phyloP scores from a whole-genome alignment of 53 echinoderm and acorn worm genomes.

The Crossaster papposus region DNA sequence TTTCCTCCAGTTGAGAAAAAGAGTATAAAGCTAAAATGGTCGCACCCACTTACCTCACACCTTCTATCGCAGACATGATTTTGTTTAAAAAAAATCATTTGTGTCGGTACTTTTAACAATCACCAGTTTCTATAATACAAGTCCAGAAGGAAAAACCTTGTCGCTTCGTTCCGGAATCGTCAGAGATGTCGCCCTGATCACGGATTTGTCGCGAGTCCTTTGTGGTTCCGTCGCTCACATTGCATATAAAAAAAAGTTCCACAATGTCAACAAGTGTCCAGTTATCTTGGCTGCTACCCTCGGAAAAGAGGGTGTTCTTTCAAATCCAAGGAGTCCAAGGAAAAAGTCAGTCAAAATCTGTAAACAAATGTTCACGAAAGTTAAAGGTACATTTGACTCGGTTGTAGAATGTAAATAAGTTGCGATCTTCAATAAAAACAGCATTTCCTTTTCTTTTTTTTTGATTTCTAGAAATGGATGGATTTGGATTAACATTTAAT shows the following conservation, averaged over 20 bases:
- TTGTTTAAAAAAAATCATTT: too few species aligned
- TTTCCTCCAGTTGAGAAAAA: background rate
- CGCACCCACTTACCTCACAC: conserved; percentile 21
- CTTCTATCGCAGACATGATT: conserved; percentile 38
- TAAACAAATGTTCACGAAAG: background rate
- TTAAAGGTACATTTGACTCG: background rate
- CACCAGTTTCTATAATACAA: conserved; percentile 14
- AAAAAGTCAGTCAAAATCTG: conserved; percentile 6
- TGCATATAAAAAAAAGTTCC: conserved; percentile 45
- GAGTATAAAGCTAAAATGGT: conserved; percentile 6
- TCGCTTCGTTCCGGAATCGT: background rate
- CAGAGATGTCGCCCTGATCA: background rate
- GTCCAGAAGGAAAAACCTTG: conserved; percentile 5
- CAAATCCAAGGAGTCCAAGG: background rate
- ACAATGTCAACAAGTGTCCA: background rate
- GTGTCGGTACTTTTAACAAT: background rate
- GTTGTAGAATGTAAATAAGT: too few species aligned
- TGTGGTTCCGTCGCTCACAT: conserved; percentile 15
- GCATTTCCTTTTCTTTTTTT: too few species aligned
- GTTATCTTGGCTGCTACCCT: background rate
- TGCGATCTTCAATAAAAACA: too few species aligned
- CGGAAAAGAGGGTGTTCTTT: conserved; percentile 12
- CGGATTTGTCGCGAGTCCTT: background rate
- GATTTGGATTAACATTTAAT: too few species aligned
- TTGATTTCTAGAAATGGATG: too few species aligned